These are phyloP conservation scores for Patella depressa DNA, from an alignment of 2,888 invertebrate genomes.

Conservation along the genomic window DNA sequence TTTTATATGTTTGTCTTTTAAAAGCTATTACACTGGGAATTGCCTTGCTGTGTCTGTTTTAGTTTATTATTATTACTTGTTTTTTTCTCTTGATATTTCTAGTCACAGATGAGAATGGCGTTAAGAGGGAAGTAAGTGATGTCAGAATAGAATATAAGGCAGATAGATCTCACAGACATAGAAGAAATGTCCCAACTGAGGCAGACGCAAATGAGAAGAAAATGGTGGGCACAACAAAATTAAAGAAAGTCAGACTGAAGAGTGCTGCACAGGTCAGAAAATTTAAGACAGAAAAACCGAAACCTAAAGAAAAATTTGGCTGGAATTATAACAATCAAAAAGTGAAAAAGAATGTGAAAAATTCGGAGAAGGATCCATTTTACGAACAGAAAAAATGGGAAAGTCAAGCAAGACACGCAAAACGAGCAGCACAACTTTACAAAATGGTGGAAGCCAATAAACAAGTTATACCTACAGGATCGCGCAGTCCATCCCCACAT, in stretches of 20 bases:
- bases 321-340: conserved; percentile 61
- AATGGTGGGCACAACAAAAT: conserved; percentile 25
- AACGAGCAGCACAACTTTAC: conserved; percentile 58
- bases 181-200: conserved; percentile 21
- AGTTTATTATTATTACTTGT: no score
- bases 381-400: conserved; percentile 52
- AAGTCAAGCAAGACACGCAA: conserved; percentile 47
- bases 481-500: conserved; percentile 16
- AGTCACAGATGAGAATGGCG: neutral
- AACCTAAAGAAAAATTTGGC: conserved; percentile 42
- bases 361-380: conserved; percentile 67
- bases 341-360: conserved; percentile 52
- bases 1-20: no score
- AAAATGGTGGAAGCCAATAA: conserved; percentile 62
- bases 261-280: conserved; percentile 44
- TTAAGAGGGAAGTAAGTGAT: conserved; percentile 45
- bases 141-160: conserved; percentile 53
- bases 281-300: conserved; percentile 29
- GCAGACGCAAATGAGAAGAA: conserved; percentile 20
- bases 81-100: neutral
- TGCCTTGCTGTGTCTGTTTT: no score
- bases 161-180: no score
- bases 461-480: conserved; percentile 49
- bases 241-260: conserved; percentile 56
- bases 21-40: no score